Evolutionary conservation across 2,113 vertebrate species (phyloP), one percentile per base, ranked within the genome.

Genomic region (Oryzias javanicus): DNA sequence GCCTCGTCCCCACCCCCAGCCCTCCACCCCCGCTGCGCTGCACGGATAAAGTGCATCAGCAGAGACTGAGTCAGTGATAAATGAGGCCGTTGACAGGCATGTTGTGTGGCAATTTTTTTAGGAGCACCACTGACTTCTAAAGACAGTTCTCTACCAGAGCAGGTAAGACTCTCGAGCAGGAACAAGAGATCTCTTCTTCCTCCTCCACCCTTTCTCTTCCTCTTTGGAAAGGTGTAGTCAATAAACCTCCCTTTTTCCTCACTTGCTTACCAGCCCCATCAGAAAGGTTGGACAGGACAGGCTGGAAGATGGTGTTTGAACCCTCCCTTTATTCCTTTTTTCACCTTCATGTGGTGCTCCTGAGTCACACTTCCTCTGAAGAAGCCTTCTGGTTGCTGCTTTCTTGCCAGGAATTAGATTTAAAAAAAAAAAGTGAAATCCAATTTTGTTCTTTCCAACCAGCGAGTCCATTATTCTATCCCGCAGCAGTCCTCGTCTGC

Each of bases 91-190:
- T 86, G 80, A 87, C 76, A 62, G 78, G 76, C 59, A 18, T 85
- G 71, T 91, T 81, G 64, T 88, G 68, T 91, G 84, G 80, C 35
- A 54, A 35, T 35, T 35, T 44, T 90, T 91, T 75, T 88, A 90
- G 89, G 88, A 90, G 69, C 80, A 84, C 79, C 76, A 89, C 83
- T 42, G 79, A 89, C 78, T 79, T 77, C 79, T 91, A 86, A 87
- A 75, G 70, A 57, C 59, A 70, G 62, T 46, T 71, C 41, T 58
- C 78, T 67, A 35, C 64, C 70, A 78, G 57, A 64, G 48, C 84
- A 88, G 90, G 88, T 92, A 92, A 91, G 91, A 82, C 50, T 24
- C 19, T 49, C n/a, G 53, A 64, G 15, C 49, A 70, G 63, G 58
- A 49, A 56, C 57, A 13, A 12, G 5, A 48, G 44, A 14, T 19